phyloP scores from a whole-genome alignment of 2,797 vertebrate species.

The Phyllotis vaccarum region DNA sequence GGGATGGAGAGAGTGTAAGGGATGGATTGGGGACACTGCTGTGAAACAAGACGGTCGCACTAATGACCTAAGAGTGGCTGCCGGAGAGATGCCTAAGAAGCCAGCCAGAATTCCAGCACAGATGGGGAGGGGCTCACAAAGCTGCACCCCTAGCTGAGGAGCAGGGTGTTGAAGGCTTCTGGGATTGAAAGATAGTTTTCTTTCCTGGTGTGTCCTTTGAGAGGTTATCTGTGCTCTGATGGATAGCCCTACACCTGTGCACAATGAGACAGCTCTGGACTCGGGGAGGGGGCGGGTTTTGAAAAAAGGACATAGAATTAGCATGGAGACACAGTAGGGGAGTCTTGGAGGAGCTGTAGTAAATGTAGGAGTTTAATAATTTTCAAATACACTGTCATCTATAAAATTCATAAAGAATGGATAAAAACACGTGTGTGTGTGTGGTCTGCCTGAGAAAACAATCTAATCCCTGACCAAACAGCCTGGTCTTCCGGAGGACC shows the following conservation, averaged over 20 bases:
- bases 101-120: not conserved
- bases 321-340: not conserved
- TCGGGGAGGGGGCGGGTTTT: not conserved
- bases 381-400: not conserved
- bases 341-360: not conserved
- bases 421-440: not conserved
- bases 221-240: not conserved
- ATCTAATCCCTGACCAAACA: conserved; percentile 9
- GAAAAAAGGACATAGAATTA: not conserved
- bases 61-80: not conserved
- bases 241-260: not conserved
- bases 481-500: no score
- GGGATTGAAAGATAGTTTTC: not conserved
- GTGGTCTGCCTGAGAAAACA: conserved; percentile 8
- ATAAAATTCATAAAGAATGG: not conserved
- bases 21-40: no score
- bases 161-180: not conserved
- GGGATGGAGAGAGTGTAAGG: not conserved
- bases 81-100: not conserved
- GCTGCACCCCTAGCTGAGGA: not conserved
- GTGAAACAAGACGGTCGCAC: not conserved
- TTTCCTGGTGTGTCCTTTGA: not conserved
- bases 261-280: not conserved
- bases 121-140: not conserved
- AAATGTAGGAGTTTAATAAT: not conserved